A percentile compares a stretch with the other conserved stretches of the same genome.
phyloP scores from a whole-genome alignment of 1,140 invertebrate species.

The Hyposmocoma kahamanoa region DNA sequence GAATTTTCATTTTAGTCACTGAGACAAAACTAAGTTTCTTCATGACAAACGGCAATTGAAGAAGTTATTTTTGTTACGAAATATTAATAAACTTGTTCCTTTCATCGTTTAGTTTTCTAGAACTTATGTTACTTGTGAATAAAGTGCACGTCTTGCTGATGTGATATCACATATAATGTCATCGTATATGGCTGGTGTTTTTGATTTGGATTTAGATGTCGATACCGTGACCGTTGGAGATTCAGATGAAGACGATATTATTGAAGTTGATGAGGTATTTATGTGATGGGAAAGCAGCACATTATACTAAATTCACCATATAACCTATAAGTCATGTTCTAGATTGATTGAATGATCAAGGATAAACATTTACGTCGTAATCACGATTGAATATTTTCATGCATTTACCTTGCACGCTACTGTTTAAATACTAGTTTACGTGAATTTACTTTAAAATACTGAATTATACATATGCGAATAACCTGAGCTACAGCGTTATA shows the following conservation, averaged over 20 bases:
- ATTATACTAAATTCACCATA: neutral
- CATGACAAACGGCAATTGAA: no score
- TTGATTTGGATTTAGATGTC: slow-evolving; percentile 91
- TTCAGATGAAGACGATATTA: slow-evolving; percentile 90
- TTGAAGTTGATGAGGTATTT: slow-evolving; percentile 86
- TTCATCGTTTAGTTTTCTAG: no score
- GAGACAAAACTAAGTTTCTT: neutral
- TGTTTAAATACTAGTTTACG: no score
- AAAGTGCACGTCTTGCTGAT: slow-evolving; percentile 49
- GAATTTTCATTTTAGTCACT: neutral
- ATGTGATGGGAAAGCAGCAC: slow-evolving; percentile 8
- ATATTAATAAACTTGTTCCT: neutral
- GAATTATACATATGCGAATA: no score
- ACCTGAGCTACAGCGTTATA: no score
- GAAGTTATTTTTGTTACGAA: neutral
- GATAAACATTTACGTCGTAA: slow-evolving; percentile 23
- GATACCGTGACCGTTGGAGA: slow-evolving; percentile 79
- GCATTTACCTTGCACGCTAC: neutral
- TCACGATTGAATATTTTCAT: slow-evolving; percentile 6
- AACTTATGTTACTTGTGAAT: neutral
- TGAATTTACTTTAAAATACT: no score
- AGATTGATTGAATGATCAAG: slow-evolving; percentile 37
- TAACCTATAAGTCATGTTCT: slow-evolving; percentile 1
- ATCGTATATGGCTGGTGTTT: slow-evolving; percentile 86
- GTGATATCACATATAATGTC: slow-evolving; percentile 69